These are phyloP conservation scores for Aphelocoma coerulescens DNA, from an alignment of 2,113 vertebrate genomes.

Conservation along the genomic window DNA sequence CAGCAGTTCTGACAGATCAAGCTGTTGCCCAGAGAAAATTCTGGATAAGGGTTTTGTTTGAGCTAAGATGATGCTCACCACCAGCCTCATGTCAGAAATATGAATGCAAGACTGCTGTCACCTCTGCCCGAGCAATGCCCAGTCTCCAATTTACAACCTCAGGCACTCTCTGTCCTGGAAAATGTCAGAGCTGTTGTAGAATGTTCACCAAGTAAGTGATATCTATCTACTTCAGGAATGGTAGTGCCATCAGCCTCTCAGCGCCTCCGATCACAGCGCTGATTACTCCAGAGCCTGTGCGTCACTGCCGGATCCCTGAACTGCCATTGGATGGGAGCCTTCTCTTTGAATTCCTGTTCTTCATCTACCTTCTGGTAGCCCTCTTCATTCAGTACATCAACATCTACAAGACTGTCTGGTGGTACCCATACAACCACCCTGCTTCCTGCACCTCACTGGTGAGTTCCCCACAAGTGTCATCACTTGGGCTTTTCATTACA, in stretches of 20 bases:
- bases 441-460: slow-evolving; percentile 95
- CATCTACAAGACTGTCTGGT: slow-evolving; percentile 99
- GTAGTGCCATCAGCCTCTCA: slow-evolving; percentile 85
- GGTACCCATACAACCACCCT: slow-evolving; percentile 95
- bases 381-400: slow-evolving; percentile 98
- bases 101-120: not conserved
- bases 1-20: not conserved
- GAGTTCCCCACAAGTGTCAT: slow-evolving; percentile 20
- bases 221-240: slow-evolving; percentile 79
- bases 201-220: not conserved
- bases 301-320: slow-evolving; percentile 93
- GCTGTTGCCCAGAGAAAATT: not conserved
- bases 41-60: not conserved
- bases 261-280: slow-evolving; percentile 91
- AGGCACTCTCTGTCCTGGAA: not conserved
- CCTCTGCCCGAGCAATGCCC: not conserved
- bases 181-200: not conserved
- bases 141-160: not conserved
- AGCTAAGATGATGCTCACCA: not conserved
- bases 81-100: not conserved
- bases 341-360: slow-evolving; percentile 95
- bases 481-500: not conserved
- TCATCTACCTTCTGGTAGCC: slow-evolving; percentile 93
- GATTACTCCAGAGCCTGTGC: slow-evolving; percentile 95
- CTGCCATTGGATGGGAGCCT: slow-evolving; percentile 91